phyloP scores from a whole-genome alignment of 1,140 invertebrate genomes.

The Idris sp. region DNA sequence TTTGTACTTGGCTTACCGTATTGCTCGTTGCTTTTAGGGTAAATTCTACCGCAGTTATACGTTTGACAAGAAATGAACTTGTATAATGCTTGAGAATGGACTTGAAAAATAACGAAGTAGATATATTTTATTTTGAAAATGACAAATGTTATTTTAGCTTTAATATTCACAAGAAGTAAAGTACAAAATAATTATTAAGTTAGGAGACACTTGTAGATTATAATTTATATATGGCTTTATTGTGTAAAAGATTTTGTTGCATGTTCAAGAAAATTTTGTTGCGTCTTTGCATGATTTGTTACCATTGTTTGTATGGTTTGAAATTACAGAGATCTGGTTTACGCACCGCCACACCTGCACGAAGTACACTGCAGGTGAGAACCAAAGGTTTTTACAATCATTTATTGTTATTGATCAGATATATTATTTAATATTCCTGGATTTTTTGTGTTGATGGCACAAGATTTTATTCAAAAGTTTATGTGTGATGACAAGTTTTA shows the following conservation, averaged over 20 bases:
- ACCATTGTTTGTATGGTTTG: constrained; percentile 67
- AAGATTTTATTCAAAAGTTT: too few species aligned
- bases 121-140: constrained; percentile 17
- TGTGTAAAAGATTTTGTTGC: constrained; percentile 33
- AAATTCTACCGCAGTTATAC: constrained; percentile 44
- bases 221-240: background rate
- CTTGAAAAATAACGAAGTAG: constrained; percentile 44
- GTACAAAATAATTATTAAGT: constrained; percentile 9
- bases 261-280: constrained; percentile 20
- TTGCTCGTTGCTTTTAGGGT: constrained; percentile 58
- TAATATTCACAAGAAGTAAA: constrained; percentile 32
- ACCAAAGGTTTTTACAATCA: background rate
- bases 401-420: too few species aligned
- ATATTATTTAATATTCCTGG: constrained; percentile 8
- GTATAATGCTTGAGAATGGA: constrained; percentile 40
- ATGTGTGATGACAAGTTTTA: background rate
- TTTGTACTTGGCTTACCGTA: constrained; percentile 34
- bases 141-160: constrained; percentile 32
- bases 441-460: too few species aligned
- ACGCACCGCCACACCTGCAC: constrained; percentile 69
- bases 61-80: constrained; percentile 41
- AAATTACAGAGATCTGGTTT: constrained; percentile 73
- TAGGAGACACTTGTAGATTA: constrained; percentile 6
- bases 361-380: constrained; percentile 76
- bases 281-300: constrained; percentile 58